Evolutionary conservation across 2,888 invertebrate species (phyloP).

Genomic region (Entomobrya proxima): DNA sequence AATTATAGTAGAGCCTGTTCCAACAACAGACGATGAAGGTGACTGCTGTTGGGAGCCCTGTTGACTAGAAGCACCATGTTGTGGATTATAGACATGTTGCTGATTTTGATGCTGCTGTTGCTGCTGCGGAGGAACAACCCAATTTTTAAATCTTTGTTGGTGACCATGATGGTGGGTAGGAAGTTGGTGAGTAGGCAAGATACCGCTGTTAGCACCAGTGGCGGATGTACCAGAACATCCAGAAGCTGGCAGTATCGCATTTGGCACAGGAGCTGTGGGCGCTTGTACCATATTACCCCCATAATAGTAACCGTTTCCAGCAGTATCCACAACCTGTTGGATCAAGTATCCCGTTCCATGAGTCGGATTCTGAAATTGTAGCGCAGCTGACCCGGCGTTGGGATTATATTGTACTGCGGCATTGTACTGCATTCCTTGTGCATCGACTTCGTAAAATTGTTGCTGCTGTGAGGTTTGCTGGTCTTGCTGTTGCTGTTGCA

Average conservation of each 20-base stretch:
- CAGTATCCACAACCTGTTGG: slow-evolving; percentile 40
- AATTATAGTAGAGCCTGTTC: slow-evolving; percentile 41
- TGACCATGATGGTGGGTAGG: slow-evolving; percentile 27
- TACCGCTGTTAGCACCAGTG: not conserved
- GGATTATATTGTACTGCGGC: not conserved
- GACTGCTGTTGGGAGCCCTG: slow-evolving; percentile 24
- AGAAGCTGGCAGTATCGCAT: not conserved
- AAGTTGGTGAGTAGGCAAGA: not conserved
- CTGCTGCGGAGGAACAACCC: slow-evolving; percentile 28
- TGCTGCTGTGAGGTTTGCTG: slow-evolving; percentile 4
- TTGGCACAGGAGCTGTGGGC: no score
- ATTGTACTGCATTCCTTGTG: not conserved
- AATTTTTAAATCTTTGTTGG: slow-evolving; percentile 48
- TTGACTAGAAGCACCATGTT: slow-evolving; percentile 61
- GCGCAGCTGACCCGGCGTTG: not conserved
- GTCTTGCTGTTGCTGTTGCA: slow-evolving; percentile 6
- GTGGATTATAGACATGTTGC: not conserved
- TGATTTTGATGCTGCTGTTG: slow-evolving; percentile 42
- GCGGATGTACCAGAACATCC: not conserved
- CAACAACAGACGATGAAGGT: slow-evolving; percentile 24
- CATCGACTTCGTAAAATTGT: not conserved
- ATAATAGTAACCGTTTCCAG: slow-evolving; percentile 37
- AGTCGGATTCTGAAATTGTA: slow-evolving; percentile 16
- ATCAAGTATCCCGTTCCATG: slow-evolving; percentile 36
- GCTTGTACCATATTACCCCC: slow-evolving; percentile 33